phyloP scores from a whole-genome alignment of 1,140 invertebrate species.

The Myzus persicae region DNA sequence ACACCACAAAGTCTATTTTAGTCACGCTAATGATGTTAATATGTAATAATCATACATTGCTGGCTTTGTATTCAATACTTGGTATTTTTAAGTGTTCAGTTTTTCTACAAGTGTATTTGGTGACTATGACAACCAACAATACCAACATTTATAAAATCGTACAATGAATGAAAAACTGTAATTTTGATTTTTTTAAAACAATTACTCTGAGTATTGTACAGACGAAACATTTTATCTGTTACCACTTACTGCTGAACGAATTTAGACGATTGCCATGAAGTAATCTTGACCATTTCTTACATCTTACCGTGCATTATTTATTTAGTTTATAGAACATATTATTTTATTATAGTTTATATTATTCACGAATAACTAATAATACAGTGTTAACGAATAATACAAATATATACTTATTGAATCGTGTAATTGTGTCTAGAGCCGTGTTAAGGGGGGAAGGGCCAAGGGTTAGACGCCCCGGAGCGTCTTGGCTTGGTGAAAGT shows the following conservation, averaged over 20 bases:
- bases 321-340: not conserved
- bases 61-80: not conserved
- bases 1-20: not conserved
- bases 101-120: not conserved
- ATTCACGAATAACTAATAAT: too few relatives aligned
- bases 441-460: not conserved
- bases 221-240: not conserved
- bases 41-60: not conserved
- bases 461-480: not conserved
- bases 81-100: not conserved
- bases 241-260: not conserved
- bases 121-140: not conserved
- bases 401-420: too few relatives aligned
- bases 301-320: not conserved
- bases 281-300: too few relatives aligned
- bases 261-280: not conserved
- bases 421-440: not conserved
- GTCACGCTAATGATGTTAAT: constrained; percentile 14
- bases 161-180: not conserved
- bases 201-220: not conserved
- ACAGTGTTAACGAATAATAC: too few relatives aligned
- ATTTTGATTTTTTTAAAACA: not conserved
- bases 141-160: constrained; percentile 1
- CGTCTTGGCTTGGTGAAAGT: not conserved
- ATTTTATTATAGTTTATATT: too few relatives aligned